phyloP scores from a whole-genome alignment of 2,888 invertebrate species.

The Drosophila conformis region DNA sequence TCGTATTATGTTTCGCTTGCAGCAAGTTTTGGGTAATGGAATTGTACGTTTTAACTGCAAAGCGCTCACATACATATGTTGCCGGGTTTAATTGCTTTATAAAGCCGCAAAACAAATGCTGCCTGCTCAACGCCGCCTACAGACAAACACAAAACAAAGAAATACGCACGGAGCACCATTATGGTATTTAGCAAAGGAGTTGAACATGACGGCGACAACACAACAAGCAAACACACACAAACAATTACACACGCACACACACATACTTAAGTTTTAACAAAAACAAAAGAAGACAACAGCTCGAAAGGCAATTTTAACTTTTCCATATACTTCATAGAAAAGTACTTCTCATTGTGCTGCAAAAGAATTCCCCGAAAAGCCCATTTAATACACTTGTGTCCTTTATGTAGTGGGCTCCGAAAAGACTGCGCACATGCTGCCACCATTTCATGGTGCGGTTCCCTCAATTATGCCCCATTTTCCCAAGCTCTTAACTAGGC shows the following conservation, averaged over 20 bases:
- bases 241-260: constrained; percentile 34
- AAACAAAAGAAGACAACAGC: constrained; percentile 42
- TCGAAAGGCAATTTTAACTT: constrained; percentile 75
- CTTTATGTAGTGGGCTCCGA: constrained; percentile 33
- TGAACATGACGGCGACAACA: constrained; percentile 36
- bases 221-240: constrained; percentile 28
- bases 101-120: constrained; percentile 74
- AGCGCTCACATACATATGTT: constrained; percentile 79
- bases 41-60: constrained; percentile 36
- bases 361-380: constrained; percentile 19
- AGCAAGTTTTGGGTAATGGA: constrained; percentile 10
- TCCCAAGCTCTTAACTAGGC: neutral
- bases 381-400: constrained; percentile 61
- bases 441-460: constrained; percentile 23
- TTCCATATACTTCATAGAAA: constrained; percentile 74
- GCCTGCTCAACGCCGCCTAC: constrained; percentile 22
- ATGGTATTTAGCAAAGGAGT: constrained; percentile 34
- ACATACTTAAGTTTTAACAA: constrained; percentile 10
- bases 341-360: constrained; percentile 63
- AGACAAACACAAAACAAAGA: constrained; percentile 35
- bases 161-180: constrained; percentile 25
- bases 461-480: constrained; percentile 13
- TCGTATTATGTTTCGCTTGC: constrained; percentile 22
- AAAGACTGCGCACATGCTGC: constrained; percentile 33
- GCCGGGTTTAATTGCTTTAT: constrained; percentile 78